These are phyloP conservation scores for Leptarthrus brevirostris DNA, from an alignment of 2,888 invertebrate species.

Conservation along the genomic window DNA sequence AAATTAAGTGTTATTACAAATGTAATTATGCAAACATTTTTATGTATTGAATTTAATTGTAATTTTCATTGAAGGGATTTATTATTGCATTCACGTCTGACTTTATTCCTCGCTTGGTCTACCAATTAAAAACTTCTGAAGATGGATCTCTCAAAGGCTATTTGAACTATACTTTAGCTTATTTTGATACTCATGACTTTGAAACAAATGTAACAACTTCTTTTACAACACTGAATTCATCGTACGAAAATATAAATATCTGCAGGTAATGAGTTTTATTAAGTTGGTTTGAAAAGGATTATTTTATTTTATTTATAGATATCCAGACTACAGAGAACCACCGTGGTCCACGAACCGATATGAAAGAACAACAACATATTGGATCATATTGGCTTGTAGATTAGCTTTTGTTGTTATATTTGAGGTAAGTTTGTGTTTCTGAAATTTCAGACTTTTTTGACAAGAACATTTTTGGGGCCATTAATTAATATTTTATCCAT, in stretches of 20 bases:
- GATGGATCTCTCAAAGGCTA: constrained; percentile 78
- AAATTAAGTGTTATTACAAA: constrained; percentile 94
- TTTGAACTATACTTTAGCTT: constrained; percentile 80
- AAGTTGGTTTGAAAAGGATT: not conserved
- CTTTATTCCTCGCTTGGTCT: constrained; percentile 92
- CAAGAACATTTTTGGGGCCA: no score
- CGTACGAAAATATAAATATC: constrained; percentile 68
- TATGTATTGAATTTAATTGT: constrained; percentile 22
- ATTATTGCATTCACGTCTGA: constrained; percentile 98
- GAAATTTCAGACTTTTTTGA: constrained; percentile 53
- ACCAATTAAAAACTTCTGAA: constrained; percentile 72
- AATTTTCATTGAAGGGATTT: constrained; percentile 77
- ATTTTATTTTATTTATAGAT: constrained; percentile 64
- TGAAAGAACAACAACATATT: constrained; percentile 80
- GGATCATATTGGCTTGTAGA: constrained; percentile 90
- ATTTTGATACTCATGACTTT: constrained; percentile 77
- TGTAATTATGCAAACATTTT: constrained; percentile 70
- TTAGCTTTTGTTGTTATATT: constrained; percentile 93
- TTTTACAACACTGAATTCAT: constrained; percentile 57
- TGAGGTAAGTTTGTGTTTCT: constrained; percentile 75
- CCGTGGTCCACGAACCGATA: constrained; percentile 73
- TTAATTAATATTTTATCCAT: no score
- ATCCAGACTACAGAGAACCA: constrained; percentile 86
- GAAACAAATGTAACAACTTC: constrained; percentile 66
- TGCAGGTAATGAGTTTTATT: constrained; percentile 71